Conservation (phyloP, 2,113 vertebrate species). For the Micronycteris hirsuta region DNA sequence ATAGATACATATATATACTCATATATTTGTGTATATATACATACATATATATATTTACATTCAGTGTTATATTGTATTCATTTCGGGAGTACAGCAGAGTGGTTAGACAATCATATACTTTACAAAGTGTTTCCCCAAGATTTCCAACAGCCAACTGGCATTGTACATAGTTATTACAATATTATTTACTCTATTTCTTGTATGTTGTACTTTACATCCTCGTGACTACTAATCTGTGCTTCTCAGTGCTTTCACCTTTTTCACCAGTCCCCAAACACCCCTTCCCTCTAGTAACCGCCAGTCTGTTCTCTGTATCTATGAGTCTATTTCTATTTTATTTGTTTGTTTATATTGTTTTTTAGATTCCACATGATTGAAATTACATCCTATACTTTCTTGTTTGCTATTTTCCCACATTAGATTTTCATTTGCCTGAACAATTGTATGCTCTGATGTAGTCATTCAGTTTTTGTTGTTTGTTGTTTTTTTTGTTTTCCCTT, state of each 20-base stretch:
- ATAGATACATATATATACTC: too few species aligned
- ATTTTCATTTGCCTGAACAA: neutral
- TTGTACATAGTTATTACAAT: neutral
- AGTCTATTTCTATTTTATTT: neutral
- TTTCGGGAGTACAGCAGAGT: neutral
- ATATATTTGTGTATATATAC: too few species aligned
- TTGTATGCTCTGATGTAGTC: neutral
- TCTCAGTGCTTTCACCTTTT: neutral
- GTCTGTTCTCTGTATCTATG: neutral
- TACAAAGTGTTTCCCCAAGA: neutral
- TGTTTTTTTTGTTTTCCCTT: neutral
- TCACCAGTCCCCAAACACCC: neutral
- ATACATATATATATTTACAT: neutral
- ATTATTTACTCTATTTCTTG: neutral
- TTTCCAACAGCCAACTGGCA: neutral
- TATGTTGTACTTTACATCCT: neutral
- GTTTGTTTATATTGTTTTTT: neutral
- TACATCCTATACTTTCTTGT: neutral
- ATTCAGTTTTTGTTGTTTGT: neutral
- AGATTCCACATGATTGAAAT: neutral
- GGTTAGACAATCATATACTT: neutral
- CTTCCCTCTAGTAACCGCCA: neutral
- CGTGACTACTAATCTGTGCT: neutral
- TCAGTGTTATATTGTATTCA: neutral
- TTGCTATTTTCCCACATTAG: neutral